Base-by-base conservation (phyloP, 2,113 vertebrate genomes). In the Xiphorhynchus elegans region DNA sequence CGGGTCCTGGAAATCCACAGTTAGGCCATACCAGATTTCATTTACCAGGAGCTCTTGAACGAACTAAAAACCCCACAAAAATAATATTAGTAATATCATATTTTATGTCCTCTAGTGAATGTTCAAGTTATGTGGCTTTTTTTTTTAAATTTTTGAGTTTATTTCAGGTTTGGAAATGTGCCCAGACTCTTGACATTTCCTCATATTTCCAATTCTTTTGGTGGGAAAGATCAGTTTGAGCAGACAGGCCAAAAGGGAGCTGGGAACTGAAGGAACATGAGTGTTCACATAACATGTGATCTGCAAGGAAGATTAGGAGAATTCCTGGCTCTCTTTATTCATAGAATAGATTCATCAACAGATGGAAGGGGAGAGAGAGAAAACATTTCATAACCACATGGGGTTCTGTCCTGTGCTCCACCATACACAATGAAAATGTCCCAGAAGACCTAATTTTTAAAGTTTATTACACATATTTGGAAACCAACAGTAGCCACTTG, bases 231-330 rank as follows among this genome's bases (percentile, higher is more conserved):
- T 3, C 46, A 62, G 37, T 87, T 44, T 59, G 29, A 50, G 55
- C 13, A 33, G 6, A 7, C 9, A 46, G 12, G 28, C 3, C 29
- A 58, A 7, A 28, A 46, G 1, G 37, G 17, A 60, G 13, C 3
- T 21, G 28, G 12, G 39, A 88, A 42, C 9, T 13, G 6, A 47
- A 28, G 7, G 6, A 1, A 4, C 3, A 25, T 42, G 40, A 42
- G 13, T 5, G 40, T 15, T 15, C 40, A 5, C 2, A 6, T 4
- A 17, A 47, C 0, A 1, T 11, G 4, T 31, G 23, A 18, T 15
- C 37, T 11, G 21, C 5, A 55, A 44, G 19, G 42, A 35, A 44
- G 7, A 2, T n/a, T 10, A 35, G 4, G 6, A 7, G 15, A 56
- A 39, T 13, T 55, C 58, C n/a, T 31, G 7, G 2, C 15, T 74